Conservation (phyloP, 1,140 invertebrate genomes). For the Calephelis virginiensis region DNA sequence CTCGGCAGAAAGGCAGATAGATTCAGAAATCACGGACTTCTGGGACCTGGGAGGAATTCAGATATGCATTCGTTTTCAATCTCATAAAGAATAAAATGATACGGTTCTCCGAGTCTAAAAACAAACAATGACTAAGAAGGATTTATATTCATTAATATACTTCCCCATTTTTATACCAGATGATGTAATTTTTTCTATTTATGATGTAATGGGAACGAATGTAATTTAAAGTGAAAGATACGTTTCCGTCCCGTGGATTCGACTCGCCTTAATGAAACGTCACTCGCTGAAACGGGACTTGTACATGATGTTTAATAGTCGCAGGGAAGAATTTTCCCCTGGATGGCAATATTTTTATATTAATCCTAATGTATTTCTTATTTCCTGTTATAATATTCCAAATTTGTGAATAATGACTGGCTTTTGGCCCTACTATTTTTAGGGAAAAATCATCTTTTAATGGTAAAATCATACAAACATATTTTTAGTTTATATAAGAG, state of each 20-base stretch:
- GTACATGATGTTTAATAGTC: conserved; percentile 24
- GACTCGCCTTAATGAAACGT: conserved; percentile 64
- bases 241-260: conserved; percentile 51
- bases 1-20: too few species aligned
- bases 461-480: too few species aligned
- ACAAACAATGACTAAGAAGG: too few species aligned
- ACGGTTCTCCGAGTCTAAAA: too few species aligned
- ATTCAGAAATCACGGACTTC: too few species aligned
- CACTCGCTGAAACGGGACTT: conserved; percentile 39
- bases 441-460: too few species aligned
- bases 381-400: background rate
- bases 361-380: conserved; percentile 1
- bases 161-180: conserved; percentile 38
- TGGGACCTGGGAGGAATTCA: too few species aligned
- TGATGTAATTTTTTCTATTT: conserved; percentile 53
- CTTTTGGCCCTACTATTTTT: too few species aligned
- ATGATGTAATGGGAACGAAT: conserved; percentile 46
- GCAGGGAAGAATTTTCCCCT: background rate
- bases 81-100: conserved; percentile 23
- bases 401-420: too few species aligned
- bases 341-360: background rate
- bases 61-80: too few species aligned
- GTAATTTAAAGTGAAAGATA: conserved; percentile 62
- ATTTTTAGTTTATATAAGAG: too few species aligned
- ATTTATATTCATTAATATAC: conserved; percentile 48